These are phyloP conservation scores for Takifugu rubripes DNA, from an alignment of 2,797 vertebrate genomes.

Conservation along the genomic window DNA sequence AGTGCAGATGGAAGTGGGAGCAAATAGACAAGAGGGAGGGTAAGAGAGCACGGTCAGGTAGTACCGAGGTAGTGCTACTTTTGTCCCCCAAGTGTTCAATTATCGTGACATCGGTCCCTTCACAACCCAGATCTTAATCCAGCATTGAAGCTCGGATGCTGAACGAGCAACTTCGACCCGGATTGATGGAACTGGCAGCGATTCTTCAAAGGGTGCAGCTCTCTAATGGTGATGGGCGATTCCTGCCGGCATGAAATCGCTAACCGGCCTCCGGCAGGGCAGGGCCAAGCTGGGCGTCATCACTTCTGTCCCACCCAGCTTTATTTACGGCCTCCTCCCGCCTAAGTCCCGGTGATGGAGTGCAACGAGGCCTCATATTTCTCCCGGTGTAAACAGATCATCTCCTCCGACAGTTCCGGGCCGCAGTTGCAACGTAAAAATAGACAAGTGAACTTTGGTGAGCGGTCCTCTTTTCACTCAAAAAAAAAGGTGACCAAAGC, in stretches of 20 bases:
- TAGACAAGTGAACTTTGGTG: background rate
- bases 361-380: conserved; percentile 49
- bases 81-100: background rate
- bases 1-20: conserved; percentile 36
- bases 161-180: conserved; percentile 16
- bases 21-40: conserved; percentile 18
- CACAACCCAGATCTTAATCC: conserved; percentile 37
- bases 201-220: conserved; percentile 56
- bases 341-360: conserved; percentile 54
- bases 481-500: too few relatives aligned
- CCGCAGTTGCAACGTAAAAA: background rate
- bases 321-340: conserved; percentile 59
- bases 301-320: conserved; percentile 57
- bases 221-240: conserved; percentile 67
- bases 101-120: background rate
- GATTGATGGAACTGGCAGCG: conserved; percentile 59
- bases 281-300: conserved; percentile 63
- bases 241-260: conserved; percentile 62
- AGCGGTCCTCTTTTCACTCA: too few relatives aligned
- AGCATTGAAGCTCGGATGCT: conserved; percentile 29
- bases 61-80: background rate
- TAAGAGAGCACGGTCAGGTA: conserved; percentile 8
- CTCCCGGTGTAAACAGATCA: conserved; percentile 15
- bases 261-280: conserved; percentile 62
- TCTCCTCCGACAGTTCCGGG: background rate